Evolutionary conservation across 2,888 invertebrate genomes (phyloP), one percentile per base, ranked within the genome.

Genomic region (Cosmorhoe ocellata): DNA sequence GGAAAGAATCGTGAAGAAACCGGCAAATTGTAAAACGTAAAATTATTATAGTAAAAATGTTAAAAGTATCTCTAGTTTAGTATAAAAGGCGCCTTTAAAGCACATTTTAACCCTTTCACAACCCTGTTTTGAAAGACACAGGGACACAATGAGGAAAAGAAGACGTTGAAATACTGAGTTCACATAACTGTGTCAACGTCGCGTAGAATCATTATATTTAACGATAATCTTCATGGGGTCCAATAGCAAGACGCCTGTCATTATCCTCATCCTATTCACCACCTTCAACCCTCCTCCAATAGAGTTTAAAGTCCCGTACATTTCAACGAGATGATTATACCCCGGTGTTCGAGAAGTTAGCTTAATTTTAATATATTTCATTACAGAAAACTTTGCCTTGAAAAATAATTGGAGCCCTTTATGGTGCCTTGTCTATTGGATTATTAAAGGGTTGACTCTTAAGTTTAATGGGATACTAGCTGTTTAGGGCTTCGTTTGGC

Each of bases 181-280:
- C 2, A 24, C 27, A 1, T 38, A 8, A 56, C 63, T 64, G 56
- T 61, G 59, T 13, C 49, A 5, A 41, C 51, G 33, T 51, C 50
- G 56, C 57, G 32, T 56, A 57, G 52, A 58, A 49, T 62, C 64
- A 65, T 74, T 68, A 71, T 73, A 71, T 71, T 68, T 71, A 64
- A 74, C 64, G 71, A 59, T 63, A 63, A 69, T 65, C 59, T 60
- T 59, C 51, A 62, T 59, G 58, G 54, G 59, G 61, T 58, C 46
- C 50, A 52, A 53, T 51, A 37, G 43, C 50, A 57, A 49, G 42
- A 50, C 37, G 45, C 46, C 42, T 36, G 37, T 30, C 37, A 38
- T 13, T 39, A 24, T 11, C 13, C 18, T 8, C 36, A 42, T 12
- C 31, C 43, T 13, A 56, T 46, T 55, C 14, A 14, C n/a, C 48